Percentiles rank a stretch among this genome's conserved stretches.
These are phyloP conservation scores for Diploptera punctata DNA, from an alignment of 2,888 invertebrate genomes.

Conservation along the genomic window DNA sequence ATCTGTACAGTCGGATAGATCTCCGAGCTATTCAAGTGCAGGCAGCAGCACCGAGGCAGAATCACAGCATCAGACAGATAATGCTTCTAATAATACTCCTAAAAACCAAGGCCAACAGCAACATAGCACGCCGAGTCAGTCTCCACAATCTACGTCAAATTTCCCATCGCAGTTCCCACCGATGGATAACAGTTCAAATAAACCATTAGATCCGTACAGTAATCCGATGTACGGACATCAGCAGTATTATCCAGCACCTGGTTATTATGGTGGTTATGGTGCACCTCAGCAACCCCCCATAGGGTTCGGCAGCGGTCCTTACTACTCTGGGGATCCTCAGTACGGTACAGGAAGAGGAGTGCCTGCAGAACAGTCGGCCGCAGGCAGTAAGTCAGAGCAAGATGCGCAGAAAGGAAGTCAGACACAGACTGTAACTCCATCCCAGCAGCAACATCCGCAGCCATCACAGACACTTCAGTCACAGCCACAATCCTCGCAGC, in stretches of 20 bases:
- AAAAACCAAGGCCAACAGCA: slow-evolving; percentile 8
- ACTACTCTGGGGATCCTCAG: slow-evolving; percentile 5
- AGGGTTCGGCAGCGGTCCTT: neutral
- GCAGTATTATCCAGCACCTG: slow-evolving; percentile 25
- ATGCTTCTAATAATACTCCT: neutral
- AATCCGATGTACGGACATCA: slow-evolving; percentile 25
- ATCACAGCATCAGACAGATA: neutral
- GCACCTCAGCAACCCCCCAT: slow-evolving; percentile 4
- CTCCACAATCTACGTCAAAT: neutral
- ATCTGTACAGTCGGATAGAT: neutral
- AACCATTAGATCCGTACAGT: slow-evolving; percentile 19
- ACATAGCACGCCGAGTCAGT: neutral
- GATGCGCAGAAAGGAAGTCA: neutral
- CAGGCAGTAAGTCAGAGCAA: neutral
- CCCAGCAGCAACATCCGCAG: slow-evolving; percentile 26
- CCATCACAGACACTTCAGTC: slow-evolving; percentile 27
- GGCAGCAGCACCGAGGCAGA: neutral
- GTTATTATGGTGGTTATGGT: slow-evolving; percentile 24
- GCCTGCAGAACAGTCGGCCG: neutral
- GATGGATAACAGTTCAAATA: slow-evolving; percentile 10
- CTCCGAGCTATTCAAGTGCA: slow-evolving; percentile 5
- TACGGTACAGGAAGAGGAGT: slow-evolving; percentile 5
- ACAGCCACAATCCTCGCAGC: neutral
- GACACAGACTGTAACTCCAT: neutral
- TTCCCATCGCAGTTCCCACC: slow-evolving; percentile 14